Conservation (phyloP, 2,113 vertebrate genomes). For the Rana temporaria region DNA sequence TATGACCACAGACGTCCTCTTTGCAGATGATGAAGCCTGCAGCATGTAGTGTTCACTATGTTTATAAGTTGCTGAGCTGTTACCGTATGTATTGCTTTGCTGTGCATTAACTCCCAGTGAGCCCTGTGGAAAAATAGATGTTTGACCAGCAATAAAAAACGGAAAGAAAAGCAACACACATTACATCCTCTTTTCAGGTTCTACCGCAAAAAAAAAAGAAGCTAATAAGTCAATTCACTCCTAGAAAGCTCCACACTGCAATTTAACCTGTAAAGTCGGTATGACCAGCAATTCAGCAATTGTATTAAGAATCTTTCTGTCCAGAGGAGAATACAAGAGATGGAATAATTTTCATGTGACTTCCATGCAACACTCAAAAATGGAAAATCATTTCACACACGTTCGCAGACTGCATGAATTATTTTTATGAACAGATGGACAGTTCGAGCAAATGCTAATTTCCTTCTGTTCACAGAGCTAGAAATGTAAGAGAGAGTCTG, state of each 20-base stretch:
- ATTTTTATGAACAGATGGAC: conserved; percentile 50
- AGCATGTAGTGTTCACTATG: neutral
- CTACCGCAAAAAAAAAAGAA: neutral
- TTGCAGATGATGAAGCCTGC: neutral
- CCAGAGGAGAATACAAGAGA: neutral
- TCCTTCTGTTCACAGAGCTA: conserved; percentile 40
- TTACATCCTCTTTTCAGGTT: neutral
- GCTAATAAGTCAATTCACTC: neutral
- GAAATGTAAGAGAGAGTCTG: conserved; percentile 49
- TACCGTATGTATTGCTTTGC: neutral
- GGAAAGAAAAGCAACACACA: conserved; percentile 12
- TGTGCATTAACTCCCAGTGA: neutral
- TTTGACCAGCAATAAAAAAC: conserved; percentile 36
- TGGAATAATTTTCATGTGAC: neutral
- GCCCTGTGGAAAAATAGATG: neutral
- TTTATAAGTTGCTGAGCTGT: conserved; percentile 6
- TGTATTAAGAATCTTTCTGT: conserved; percentile 2
- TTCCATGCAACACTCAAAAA: conserved; percentile 10
- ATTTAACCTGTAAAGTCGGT: conserved; percentile 12
- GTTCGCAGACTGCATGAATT: conserved; percentile 48
- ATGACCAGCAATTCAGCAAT: neutral
- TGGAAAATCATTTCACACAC: conserved; percentile 37
- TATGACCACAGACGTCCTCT: neutral
- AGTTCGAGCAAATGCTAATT: conserved; percentile 55
- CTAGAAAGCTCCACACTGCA: neutral